Percentiles rank a stretch among this genome's conserved stretches.
Evolutionary conservation across 2,888 invertebrate genomes (phyloP).

Genomic region (Lepas anatifera): DNA sequence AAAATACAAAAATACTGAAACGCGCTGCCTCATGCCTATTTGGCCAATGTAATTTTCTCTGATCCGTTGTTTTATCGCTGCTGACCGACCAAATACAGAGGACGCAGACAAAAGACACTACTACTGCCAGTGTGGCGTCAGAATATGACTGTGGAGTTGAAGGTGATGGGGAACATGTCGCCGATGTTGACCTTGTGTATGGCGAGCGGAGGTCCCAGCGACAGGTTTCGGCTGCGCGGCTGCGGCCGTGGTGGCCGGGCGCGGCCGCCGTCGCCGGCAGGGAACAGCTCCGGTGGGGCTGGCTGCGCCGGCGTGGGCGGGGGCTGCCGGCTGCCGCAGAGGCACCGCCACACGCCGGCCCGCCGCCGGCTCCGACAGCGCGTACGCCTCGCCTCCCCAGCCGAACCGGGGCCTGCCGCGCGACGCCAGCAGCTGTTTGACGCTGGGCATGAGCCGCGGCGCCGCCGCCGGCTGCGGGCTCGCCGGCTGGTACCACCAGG

Average conservation of each 20-base stretch:
- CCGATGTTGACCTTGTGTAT: constrained; percentile 2
- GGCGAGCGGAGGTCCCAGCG: background rate
- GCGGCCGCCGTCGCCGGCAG: background rate
- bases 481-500: background rate
- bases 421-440: background rate
- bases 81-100: too few relatives aligned
- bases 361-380: background rate
- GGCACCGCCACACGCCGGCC: background rate
- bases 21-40: too few relatives aligned
- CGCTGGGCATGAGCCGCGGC: background rate
- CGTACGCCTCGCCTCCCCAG: background rate
- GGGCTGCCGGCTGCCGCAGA: background rate
- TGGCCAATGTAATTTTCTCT: constrained; percentile 16
- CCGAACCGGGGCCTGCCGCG: background rate
- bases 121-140: too few relatives aligned
- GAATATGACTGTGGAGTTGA: background rate
- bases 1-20: too few relatives aligned
- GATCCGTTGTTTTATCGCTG: too few relatives aligned
- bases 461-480: background rate
- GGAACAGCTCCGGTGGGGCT: background rate
- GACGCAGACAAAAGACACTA: too few relatives aligned
- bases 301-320: background rate
- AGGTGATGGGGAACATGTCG: background rate
- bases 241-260: background rate
- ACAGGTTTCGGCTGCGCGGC: background rate